phyloP scores from a whole-genome alignment of 2,797 vertebrate genomes.

The Scarus forsteni region DNA sequence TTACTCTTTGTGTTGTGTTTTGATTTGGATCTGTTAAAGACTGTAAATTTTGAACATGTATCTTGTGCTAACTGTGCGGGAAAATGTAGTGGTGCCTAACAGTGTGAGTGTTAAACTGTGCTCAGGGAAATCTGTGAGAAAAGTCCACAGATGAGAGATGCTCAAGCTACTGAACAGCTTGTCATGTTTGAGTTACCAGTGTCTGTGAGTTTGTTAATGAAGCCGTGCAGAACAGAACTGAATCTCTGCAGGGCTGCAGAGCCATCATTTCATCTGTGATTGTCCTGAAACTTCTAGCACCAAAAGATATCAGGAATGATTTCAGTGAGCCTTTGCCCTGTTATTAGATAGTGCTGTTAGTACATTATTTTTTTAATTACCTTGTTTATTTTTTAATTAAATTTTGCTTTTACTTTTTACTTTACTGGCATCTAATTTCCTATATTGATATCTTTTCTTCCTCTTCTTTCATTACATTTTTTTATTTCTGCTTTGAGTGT shows the following conservation, averaged over 20 bases:
- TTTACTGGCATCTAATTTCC: background rate
- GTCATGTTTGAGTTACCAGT: constrained; percentile 37
- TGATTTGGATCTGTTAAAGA: constrained; percentile 10
- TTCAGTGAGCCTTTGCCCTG: background rate
- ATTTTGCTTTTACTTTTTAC: background rate
- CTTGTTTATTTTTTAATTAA: background rate
- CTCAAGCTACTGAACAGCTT: constrained; percentile 60
- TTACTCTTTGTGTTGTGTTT: background rate
- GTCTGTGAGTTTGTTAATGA: constrained; percentile 43
- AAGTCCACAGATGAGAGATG: constrained; percentile 70
- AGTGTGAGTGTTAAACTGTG: constrained; percentile 15
- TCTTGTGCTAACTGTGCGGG: constrained; percentile 8
- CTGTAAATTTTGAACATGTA: constrained; percentile 11
- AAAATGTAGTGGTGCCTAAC: constrained; percentile 21
- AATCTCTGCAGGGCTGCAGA: constrained; percentile 15
- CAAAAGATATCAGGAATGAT: background rate
- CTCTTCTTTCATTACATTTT: background rate
- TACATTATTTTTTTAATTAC: background rate
- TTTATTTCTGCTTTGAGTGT: background rate
- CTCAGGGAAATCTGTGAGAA: constrained; percentile 34
- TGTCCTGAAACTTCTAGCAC: background rate
- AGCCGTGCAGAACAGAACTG: constrained; percentile 18
- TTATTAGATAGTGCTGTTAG: background rate
- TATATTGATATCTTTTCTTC: background rate
- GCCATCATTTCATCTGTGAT: background rate